Evolutionary conservation across 2,113 vertebrate genomes (phyloP).

Genomic region (Setophaga coronata): DNA sequence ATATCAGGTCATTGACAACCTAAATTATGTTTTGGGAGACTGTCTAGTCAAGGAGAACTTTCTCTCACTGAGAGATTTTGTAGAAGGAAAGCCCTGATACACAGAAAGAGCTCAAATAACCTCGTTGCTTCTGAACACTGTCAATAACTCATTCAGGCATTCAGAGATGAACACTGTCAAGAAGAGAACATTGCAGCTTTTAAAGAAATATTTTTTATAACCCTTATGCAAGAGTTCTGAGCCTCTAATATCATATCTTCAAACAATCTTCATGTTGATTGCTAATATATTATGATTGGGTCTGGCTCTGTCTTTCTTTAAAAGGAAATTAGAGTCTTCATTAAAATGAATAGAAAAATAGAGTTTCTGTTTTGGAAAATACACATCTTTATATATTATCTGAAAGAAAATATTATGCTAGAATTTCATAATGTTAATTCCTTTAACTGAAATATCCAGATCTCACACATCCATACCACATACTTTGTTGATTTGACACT

Average conservation of each 20-base stretch:
- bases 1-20: rapidly evolving
- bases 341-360: too few species aligned
- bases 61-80: not conserved
- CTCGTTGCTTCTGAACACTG: not conserved
- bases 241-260: not conserved
- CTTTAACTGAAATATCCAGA: not conserved
- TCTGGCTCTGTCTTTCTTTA: not conserved
- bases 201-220: not conserved
- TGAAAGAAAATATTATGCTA: not conserved
- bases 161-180: not conserved
- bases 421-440: not conserved
- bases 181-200: not conserved
- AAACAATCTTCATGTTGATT: not conserved
- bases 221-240: not conserved
- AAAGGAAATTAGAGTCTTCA: too few species aligned
- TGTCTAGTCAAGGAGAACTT: not conserved
- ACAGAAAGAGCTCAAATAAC: not conserved
- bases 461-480: not conserved
- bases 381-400: not conserved
- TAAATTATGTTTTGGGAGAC: not conserved
- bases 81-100: not conserved
- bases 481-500: not conserved
- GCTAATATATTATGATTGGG: not conserved
- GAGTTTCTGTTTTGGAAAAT: not conserved
- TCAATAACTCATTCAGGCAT: rapidly evolving